Evolutionary conservation across 2,113 vertebrate genomes (phyloP).

Genomic region (Columba janthina): DNA sequence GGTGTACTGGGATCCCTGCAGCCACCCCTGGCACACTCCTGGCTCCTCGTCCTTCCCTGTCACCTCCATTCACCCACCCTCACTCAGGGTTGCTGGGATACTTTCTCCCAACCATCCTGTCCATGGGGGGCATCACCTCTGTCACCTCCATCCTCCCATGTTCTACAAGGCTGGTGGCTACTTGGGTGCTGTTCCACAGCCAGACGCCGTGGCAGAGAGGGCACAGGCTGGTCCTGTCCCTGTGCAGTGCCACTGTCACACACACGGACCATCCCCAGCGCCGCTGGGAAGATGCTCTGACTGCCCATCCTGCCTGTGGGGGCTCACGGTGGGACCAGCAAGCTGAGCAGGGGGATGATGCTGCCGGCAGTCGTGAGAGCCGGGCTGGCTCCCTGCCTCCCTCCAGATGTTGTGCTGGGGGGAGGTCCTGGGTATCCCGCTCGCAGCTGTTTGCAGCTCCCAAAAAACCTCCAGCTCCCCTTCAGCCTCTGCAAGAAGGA

Average conservation of each 20-base stretch:
- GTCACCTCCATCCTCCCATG: neutral
- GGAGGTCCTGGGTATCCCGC: neutral
- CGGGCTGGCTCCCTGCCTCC: neutral
- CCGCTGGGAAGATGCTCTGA: neutral
- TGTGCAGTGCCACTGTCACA: neutral
- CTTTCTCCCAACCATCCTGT: neutral
- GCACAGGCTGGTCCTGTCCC: neutral
- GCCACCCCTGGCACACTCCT: neutral
- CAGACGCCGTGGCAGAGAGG: neutral
- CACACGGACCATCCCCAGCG: neutral
- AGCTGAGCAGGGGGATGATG: slow-evolving; percentile 4
- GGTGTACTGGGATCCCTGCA: accelerated
- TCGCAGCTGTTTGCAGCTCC: neutral
- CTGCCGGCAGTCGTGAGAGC: neutral
- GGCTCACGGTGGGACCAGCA: neutral
- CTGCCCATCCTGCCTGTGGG: neutral
- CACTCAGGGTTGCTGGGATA: accelerated
- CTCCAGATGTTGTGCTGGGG: neutral
- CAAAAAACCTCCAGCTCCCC: neutral
- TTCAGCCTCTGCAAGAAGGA: neutral
- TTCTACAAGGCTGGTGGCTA: neutral
- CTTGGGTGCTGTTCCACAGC: neutral
- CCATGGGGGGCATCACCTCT: neutral
- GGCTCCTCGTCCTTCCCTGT: neutral
- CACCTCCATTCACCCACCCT: neutral